Conservation (phyloP, 2,797 vertebrate genomes). For the Chrosomus eos region DNA sequence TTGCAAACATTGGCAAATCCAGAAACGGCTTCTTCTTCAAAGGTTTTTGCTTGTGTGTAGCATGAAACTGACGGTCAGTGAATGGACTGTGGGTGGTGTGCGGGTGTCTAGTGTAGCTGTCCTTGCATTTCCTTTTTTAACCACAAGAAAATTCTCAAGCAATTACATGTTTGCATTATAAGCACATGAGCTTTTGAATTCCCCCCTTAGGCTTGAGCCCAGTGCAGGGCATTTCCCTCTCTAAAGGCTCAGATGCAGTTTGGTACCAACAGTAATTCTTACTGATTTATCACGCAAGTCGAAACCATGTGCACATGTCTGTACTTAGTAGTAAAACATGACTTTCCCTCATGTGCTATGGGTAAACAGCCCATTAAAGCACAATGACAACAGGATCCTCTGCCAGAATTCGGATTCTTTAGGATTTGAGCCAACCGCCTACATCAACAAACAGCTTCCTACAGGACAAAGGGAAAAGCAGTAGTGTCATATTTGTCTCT, state of each 20-base stretch:
- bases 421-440: not conserved
- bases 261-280: slow-evolving; percentile 37
- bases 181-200: not conserved
- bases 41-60: not conserved
- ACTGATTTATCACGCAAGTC: slow-evolving; percentile 47
- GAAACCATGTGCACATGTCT: slow-evolving; percentile 53
- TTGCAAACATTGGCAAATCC: not conserved
- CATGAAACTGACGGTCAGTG: not conserved
- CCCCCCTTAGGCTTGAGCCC: not conserved
- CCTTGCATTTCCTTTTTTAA: slow-evolving; percentile 5
- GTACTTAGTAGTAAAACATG: slow-evolving; percentile 61
- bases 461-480: not conserved
- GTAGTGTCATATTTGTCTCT: not conserved
- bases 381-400: slow-evolving; percentile 44
- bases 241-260: slow-evolving; percentile 4
- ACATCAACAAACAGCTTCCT: not conserved
- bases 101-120: not conserved
- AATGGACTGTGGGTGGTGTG: not conserved
- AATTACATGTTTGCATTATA: not conserved
- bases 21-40: not conserved
- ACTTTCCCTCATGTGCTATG: slow-evolving; percentile 46
- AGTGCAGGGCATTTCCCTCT: not conserved
- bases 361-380: slow-evolving; percentile 68
- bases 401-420: slow-evolving; percentile 50
- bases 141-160: not conserved